These are phyloP conservation scores for Phortica magna DNA, from an alignment of 2,888 invertebrate genomes.

Conservation along the genomic window DNA sequence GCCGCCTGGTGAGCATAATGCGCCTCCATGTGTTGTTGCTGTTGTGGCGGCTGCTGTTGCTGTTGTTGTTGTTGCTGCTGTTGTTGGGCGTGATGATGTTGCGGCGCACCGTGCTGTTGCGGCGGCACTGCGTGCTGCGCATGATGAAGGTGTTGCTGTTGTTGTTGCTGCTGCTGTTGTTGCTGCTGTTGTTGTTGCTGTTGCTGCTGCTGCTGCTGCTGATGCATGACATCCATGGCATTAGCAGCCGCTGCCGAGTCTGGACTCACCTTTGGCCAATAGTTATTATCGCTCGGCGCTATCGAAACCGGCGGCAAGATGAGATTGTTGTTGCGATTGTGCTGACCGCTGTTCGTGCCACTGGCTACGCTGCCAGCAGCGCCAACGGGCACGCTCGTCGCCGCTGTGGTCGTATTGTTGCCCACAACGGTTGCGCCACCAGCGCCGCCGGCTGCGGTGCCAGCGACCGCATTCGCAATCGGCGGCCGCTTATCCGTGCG, in stretches of 20 bases:
- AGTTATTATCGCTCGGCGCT: slow-evolving; percentile 79
- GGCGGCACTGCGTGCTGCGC: slow-evolving; percentile 79
- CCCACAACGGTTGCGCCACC: slow-evolving; percentile 40
- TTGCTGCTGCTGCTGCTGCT: slow-evolving; percentile 81
- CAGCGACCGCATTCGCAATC: slow-evolving; percentile 81
- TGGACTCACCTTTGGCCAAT: slow-evolving; percentile 93
- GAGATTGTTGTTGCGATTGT: slow-evolving; percentile 66
- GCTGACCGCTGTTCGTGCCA: slow-evolving; percentile 47
- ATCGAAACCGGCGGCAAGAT: slow-evolving; percentile 74
- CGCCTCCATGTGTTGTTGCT: slow-evolving; percentile 80
- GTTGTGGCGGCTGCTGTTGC: slow-evolving; percentile 79
- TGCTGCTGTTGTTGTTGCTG: slow-evolving; percentile 81
- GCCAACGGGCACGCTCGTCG: slow-evolving; percentile 33
- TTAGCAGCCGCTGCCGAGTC: slow-evolving; percentile 83
- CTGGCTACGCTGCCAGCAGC: slow-evolving; percentile 40
- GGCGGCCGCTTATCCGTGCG: slow-evolving; percentile 94
- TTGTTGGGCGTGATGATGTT: slow-evolving; percentile 81
- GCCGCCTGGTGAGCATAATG: slow-evolving; percentile 79
- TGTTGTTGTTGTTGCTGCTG: slow-evolving; percentile 78
- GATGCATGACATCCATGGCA: slow-evolving; percentile 82
- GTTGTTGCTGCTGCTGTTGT: slow-evolving; percentile 81
- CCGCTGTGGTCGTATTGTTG: slow-evolving; percentile 42
- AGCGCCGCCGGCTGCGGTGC: slow-evolving; percentile 59
- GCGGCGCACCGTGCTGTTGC: slow-evolving; percentile 77
- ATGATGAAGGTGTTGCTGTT: slow-evolving; percentile 78